phyloP scores from a whole-genome alignment of 2,888 invertebrate genomes.

The Harpagoxenus sublaevis region DNA sequence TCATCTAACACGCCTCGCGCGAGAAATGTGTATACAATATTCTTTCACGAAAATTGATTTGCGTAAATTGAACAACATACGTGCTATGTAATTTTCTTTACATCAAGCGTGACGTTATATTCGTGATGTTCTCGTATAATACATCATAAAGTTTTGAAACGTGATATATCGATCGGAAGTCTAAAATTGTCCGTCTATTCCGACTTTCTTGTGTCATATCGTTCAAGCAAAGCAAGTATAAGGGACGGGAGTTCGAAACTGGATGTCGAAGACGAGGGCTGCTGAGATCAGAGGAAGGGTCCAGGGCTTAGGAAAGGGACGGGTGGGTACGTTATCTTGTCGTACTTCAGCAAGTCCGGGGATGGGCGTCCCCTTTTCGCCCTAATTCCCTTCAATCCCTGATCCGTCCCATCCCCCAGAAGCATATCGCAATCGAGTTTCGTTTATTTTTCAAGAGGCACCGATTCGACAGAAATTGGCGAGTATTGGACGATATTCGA shows the following conservation, averaged over 20 bases:
- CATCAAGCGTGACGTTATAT: not conserved
- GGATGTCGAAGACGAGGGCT: conserved; percentile 67
- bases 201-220: conserved; percentile 53
- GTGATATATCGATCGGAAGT: conserved; percentile 74
- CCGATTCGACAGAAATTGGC: conserved; percentile 66
- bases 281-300: conserved; percentile 63
- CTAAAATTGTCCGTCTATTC: conserved; percentile 66
- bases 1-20: conserved; percentile 3
- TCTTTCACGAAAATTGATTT: conserved; percentile 9
- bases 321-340: conserved; percentile 75
- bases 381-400: conserved; percentile 78
- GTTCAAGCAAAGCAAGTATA: conserved; percentile 38
- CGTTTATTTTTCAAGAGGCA: conserved; percentile 79
- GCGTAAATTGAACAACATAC: not conserved
- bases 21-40: not conserved
- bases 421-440: conserved; percentile 74
- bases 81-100: not conserved
- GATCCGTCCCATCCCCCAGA: conserved; percentile 61
- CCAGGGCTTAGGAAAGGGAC: conserved; percentile 53
- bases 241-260: conserved; percentile 51
- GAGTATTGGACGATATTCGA: conserved; percentile 53
- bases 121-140: conserved; percentile 10
- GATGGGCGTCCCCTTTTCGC: conserved; percentile 73
- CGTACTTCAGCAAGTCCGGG: conserved; percentile 74
- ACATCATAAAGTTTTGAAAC: conserved; percentile 68